Percentiles rank a stretch among this genome's conserved stretches.
phyloP scores from a whole-genome alignment of 1,140 invertebrate species.

The Hetaerina americana region DNA sequence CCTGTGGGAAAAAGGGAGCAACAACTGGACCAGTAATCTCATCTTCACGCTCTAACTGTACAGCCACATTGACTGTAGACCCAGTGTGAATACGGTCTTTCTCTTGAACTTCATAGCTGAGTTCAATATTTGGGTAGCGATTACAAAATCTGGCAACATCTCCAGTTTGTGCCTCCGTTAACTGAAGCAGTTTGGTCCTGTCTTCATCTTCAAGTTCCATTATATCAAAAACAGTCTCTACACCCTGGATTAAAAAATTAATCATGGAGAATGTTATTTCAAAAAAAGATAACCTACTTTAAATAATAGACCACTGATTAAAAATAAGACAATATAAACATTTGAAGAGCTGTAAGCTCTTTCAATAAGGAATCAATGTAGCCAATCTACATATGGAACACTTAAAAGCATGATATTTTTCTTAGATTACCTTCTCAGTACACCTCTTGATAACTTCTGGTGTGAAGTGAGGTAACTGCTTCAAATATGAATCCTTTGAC shows the following conservation, averaged over 20 bases:
- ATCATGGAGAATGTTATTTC: not conserved
- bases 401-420: not conserved
- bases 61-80: slow-evolving; percentile 72
- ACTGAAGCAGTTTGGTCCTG: slow-evolving; percentile 67
- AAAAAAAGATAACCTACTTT: not conserved
- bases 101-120: slow-evolving; percentile 81
- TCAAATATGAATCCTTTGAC: slow-evolving; percentile 95
- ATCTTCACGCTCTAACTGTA: slow-evolving; percentile 90
- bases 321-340: slow-evolving; percentile 1
- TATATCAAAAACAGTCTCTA: slow-evolving; percentile 96
- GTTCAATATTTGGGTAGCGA: slow-evolving; percentile 96
- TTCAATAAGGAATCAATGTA: too few relatives aligned
- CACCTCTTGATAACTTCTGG: slow-evolving; percentile 82
- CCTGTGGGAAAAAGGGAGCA: slow-evolving; percentile 94
- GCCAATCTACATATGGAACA: too few relatives aligned
- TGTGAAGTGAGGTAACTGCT: slow-evolving; percentile 93
- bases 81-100: slow-evolving; percentile 68
- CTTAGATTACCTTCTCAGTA: slow-evolving; percentile 58
- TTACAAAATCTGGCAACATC: slow-evolving; percentile 98
- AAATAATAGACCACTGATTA: not conserved
- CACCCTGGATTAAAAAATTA: slow-evolving; percentile 50
- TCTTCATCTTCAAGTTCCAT: slow-evolving; percentile 97
- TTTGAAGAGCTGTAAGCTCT: too few relatives aligned
- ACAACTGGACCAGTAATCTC: slow-evolving; percentile 93
- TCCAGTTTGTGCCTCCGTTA: slow-evolving; percentile 79